Evolutionary conservation across 2,888 invertebrate species (phyloP), one percentile per base, ranked within the genome.

Genomic region (Eupelmus urozonus): DNA sequence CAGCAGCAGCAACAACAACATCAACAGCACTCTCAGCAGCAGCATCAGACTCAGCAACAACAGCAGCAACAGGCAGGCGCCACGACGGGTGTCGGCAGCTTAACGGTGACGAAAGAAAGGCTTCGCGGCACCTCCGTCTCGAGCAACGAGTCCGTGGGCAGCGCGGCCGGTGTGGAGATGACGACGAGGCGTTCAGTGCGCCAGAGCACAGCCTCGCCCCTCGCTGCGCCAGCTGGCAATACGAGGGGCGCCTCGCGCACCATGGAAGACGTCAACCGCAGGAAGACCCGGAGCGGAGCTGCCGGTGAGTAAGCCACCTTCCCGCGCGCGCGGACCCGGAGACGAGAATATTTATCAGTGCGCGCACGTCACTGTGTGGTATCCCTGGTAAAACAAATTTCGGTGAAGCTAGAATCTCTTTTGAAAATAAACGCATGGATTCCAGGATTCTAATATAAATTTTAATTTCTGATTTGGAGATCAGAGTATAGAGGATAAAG

Each of bases 281-380:
- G 90, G 83, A 90, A 90, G 85, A 90, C 90, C 76, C 88, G 90
- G 81, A 90, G 90, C 84, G 89, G 90, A 84, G 89, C 89, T 86
- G 88, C 89, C 84, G 90, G 90, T 89, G 87, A 85, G 89, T 89
- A 87, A 83, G 63, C 34, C 60, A 67, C 51, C 13, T 40, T 3
- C 51, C 20, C 18, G 20, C 40, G 20, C 27, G n/a, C 29, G 45
- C n/a, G 2, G n/a, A 16, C n/a, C 57, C 1, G 51, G 51, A 27
- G 13, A 53, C 11, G 62, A 51, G 42, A 60, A 60, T n/a, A n/a
- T n/a, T n/a, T n/a, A n/a, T n/a, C 34, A 34, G 40, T 20, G 45
- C 16, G 16, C 16, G 13, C 16, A 45, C n/a, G n/a, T n/a, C n/a
- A n/a, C n/a, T 45, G 3, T 34, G 34, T 34, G 9, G 34, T 34